phyloP scores from a whole-genome alignment of 2,888 invertebrate genomes.

The Clanis bilineata region DNA sequence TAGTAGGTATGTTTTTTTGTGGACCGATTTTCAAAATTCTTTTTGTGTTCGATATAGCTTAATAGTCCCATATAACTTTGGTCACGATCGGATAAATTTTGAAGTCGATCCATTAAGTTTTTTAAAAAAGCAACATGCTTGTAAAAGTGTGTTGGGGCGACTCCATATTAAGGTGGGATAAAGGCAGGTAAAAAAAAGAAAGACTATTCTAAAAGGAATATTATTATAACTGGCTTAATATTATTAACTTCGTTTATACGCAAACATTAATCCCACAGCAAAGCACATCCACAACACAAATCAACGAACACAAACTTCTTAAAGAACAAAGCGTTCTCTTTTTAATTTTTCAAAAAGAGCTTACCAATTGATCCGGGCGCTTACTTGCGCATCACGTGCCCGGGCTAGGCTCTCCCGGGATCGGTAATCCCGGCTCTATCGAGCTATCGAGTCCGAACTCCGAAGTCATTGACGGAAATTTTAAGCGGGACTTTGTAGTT shows the following conservation, averaged over 20 bases:
- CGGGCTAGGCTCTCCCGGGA: conserved; percentile 32
- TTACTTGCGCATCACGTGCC: conserved; percentile 39
- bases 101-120: too few relatives aligned
- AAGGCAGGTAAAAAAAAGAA: too few relatives aligned
- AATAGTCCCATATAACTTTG: too few relatives aligned
- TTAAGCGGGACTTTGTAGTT: conserved; percentile 27
- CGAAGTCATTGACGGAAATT: conserved; percentile 27
- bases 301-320: conserved; percentile 1
- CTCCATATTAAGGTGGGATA: too few relatives aligned
- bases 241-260: not conserved
- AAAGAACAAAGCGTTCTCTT: conserved; percentile 28
- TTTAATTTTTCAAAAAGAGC: conserved; percentile 49
- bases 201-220: too few relatives aligned
- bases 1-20: too few relatives aligned
- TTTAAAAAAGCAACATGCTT: too few relatives aligned
- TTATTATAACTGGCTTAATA: not conserved
- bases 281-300: not conserved
- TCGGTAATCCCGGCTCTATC: conserved; percentile 41
- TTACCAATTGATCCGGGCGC: conserved; percentile 41
- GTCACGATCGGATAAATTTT: too few relatives aligned
- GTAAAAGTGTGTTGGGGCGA: too few relatives aligned
- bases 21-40: too few relatives aligned
- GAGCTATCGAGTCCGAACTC: not conserved
- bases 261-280: not conserved
- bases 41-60: too few relatives aligned